Evolutionary conservation across 2,888 invertebrate genomes (phyloP).

Genomic region (Beris chalybata): DNA sequence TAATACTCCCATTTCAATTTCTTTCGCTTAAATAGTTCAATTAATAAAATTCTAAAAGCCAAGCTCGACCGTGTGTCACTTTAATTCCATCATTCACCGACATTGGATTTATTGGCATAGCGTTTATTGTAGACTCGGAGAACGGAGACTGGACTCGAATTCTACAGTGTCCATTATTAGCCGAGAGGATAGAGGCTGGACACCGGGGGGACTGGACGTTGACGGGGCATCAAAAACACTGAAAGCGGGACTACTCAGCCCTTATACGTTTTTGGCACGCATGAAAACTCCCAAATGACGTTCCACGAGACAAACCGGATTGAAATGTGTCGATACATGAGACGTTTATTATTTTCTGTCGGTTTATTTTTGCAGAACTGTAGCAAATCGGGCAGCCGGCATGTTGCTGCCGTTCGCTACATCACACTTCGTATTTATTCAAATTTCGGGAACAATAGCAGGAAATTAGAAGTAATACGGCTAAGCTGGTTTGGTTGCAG

Average conservation of each 20-base stretch:
- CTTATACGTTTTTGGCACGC: conserved; percentile 14
- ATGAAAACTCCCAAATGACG: conserved; percentile 30
- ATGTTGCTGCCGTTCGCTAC: conserved; percentile 12
- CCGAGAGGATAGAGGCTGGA: conserved; percentile 18
- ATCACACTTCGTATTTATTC: conserved; percentile 7
- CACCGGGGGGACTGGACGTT: not conserved
- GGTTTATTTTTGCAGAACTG: conserved; percentile 19
- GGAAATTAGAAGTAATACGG: conserved; percentile 17
- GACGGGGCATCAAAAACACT: too few species aligned
- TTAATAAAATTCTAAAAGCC: conserved; percentile 33
- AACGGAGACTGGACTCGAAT: too few species aligned
- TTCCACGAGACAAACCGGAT: conserved; percentile 33
- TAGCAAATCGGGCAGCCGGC: not conserved
- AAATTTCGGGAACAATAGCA: conserved; percentile 12
- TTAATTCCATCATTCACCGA: conserved; percentile 32
- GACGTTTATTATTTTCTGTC: conserved; percentile 24
- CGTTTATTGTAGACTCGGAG: conserved; percentile 14
- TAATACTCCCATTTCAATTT: conserved; percentile 27
- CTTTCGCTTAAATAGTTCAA: conserved; percentile 33
- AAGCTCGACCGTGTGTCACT: conserved; percentile 28
- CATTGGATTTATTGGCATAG: not conserved
- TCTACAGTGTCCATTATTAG: conserved; percentile 9
- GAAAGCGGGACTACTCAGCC: too few species aligned
- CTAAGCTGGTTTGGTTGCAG: too few species aligned
- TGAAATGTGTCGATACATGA: conserved; percentile 33